phyloP scores from a whole-genome alignment of 2,797 vertebrate genomes.

The Anniella stebbinsi region DNA sequence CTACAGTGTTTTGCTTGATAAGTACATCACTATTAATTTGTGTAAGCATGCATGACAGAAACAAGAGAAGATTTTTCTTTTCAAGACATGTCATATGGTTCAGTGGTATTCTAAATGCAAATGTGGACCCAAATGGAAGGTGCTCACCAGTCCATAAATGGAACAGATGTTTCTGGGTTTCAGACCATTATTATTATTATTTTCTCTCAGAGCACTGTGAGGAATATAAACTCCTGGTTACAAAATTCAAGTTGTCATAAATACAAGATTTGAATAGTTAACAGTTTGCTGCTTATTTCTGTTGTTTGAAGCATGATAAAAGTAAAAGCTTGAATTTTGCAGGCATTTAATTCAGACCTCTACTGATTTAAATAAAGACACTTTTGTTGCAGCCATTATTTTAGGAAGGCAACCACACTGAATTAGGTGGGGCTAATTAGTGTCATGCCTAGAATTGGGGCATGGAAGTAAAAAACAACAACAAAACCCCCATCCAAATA shows the following conservation, averaged over 20 bases:
- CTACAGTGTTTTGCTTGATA: constrained; percentile 6
- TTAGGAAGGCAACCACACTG: background rate
- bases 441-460: background rate
- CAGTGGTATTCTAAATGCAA: constrained; percentile 7
- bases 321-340: background rate
- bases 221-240: background rate
- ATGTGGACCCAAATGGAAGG: background rate
- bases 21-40: constrained; percentile 28
- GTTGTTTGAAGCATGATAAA: background rate
- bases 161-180: constrained; percentile 13
- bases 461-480: background rate
- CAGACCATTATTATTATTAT: background rate
- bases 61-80: constrained; percentile 26
- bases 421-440: background rate
- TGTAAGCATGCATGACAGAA: background rate
- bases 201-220: background rate
- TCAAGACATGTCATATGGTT: constrained; percentile 7
- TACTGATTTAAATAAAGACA: background rate
- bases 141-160: constrained; percentile 17
- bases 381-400: background rate
- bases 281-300: background rate
- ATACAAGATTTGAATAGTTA: background rate
- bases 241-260: background rate
- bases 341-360: background rate
- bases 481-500: background rate